Evolutionary conservation across 2,113 vertebrate genomes (phyloP).

Genomic region (Petromus typicus): DNA sequence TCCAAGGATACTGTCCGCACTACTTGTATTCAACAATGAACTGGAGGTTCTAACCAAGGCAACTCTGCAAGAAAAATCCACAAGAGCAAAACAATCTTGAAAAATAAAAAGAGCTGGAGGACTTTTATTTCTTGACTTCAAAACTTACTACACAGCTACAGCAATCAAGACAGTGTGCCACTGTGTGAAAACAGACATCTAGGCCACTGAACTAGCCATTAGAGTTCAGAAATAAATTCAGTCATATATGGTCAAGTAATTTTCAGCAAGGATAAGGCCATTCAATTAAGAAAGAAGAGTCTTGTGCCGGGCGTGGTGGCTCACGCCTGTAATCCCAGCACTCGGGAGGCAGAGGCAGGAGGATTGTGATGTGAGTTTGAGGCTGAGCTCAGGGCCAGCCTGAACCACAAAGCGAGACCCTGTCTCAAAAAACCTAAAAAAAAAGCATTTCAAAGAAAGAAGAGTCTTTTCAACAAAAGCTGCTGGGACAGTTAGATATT

Average conservation of each 20-base stretch:
- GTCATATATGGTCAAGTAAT: not conserved
- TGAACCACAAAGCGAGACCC: no score
- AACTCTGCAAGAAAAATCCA: not conserved
- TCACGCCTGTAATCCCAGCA: no score
- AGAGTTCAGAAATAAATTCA: not conserved
- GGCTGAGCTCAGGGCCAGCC: no score
- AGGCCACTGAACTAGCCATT: not conserved
- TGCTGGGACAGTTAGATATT: not conserved
- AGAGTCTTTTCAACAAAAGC: not conserved
- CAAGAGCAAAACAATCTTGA: not conserved
- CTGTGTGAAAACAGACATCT: not conserved
- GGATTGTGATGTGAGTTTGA: no score
- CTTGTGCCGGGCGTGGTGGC: no score
- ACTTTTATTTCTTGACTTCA: not conserved
- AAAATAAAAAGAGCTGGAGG: no score
- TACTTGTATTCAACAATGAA: not conserved
- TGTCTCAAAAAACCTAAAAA: no score
- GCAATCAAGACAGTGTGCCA: not conserved
- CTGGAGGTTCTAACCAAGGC: not conserved
- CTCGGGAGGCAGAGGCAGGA: no score
- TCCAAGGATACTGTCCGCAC: not conserved
- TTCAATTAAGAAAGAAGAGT: not conserved
- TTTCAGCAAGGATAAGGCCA: slow-evolving; percentile 17
- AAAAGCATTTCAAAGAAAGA: no score
- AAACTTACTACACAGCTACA: not conserved